Conservation (phyloP, 2,113 vertebrate species). For the Megalops atlanticus region DNA sequence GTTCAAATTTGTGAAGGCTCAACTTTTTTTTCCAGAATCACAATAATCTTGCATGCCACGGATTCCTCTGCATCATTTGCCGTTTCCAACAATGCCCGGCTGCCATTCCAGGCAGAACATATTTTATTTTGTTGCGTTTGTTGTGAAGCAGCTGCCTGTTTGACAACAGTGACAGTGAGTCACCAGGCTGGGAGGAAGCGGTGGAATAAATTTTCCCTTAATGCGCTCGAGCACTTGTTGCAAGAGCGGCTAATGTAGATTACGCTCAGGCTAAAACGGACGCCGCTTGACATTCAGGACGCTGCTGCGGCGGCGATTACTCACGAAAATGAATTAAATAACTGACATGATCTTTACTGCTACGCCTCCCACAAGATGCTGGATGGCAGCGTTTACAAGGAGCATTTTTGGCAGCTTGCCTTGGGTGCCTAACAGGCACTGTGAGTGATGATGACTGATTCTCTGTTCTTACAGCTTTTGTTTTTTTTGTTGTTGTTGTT, state of each 20-base stretch:
- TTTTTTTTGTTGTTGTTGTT: too few species aligned
- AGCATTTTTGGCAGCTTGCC: not conserved
- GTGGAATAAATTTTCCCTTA: not conserved
- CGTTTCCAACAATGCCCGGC: slow-evolving; percentile 6
- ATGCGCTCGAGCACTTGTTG: not conserved
- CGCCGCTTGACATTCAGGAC: not conserved
- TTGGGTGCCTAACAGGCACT: not conserved
- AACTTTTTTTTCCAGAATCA: too few species aligned
- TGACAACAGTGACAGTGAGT: slow-evolving; percentile 14
- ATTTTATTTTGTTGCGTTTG: not conserved
- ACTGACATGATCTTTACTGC: not conserved
- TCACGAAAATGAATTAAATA: not conserved
- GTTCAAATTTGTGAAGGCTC: too few species aligned
- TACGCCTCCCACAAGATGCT: not conserved
- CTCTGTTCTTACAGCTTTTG: too few species aligned
- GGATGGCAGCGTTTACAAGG: not conserved
- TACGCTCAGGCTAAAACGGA: not conserved
- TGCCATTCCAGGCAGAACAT: not conserved
- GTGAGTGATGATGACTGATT: not conserved
- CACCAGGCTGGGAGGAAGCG: not conserved
- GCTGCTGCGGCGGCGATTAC: not conserved
- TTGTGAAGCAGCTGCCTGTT: slow-evolving; percentile 12
- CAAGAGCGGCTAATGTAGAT: not conserved
- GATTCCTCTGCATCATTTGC: too few species aligned
- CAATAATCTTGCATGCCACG: too few species aligned